phyloP scores from a whole-genome alignment of 2,113 vertebrate species.

The Lophotis ruficrista region DNA sequence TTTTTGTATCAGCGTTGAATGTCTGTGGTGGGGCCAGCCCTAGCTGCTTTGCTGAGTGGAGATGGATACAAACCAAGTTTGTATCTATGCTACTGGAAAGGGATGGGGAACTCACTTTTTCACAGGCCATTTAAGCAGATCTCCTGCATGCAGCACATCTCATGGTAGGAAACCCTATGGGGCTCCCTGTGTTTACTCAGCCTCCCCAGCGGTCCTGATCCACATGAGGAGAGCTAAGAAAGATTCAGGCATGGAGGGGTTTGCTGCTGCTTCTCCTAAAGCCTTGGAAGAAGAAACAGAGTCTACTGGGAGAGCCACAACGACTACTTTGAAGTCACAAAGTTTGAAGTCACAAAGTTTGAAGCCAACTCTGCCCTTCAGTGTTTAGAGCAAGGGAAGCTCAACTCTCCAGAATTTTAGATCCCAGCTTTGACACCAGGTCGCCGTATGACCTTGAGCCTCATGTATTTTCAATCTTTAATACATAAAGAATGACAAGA shows the following conservation, averaged over 20 bases:
- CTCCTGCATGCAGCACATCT: background rate
- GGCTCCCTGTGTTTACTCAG: background rate
- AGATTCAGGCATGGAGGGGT: background rate
- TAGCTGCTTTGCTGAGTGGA: background rate
- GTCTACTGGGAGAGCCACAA: background rate
- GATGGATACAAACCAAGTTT: background rate
- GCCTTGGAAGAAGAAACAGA: background rate
- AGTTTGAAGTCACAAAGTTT: background rate
- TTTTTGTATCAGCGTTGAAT: background rate
- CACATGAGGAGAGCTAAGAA: background rate
- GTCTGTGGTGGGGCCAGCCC: background rate
- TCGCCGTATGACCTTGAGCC: too few species aligned
- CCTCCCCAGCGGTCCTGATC: background rate
- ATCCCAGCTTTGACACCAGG: background rate
- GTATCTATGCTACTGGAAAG: background rate
- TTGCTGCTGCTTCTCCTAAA: background rate
- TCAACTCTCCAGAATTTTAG: background rate
- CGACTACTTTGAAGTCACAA: background rate
- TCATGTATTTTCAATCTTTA: background rate
- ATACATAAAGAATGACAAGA: background rate
- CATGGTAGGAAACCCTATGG: too few species aligned
- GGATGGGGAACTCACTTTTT: background rate
- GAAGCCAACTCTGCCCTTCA: background rate
- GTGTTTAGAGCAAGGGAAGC: background rate
- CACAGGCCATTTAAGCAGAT: background rate